Base-by-base conservation (phyloP, 2,113 vertebrate genomes). In the Tachysurus fulvidraco region DNA sequence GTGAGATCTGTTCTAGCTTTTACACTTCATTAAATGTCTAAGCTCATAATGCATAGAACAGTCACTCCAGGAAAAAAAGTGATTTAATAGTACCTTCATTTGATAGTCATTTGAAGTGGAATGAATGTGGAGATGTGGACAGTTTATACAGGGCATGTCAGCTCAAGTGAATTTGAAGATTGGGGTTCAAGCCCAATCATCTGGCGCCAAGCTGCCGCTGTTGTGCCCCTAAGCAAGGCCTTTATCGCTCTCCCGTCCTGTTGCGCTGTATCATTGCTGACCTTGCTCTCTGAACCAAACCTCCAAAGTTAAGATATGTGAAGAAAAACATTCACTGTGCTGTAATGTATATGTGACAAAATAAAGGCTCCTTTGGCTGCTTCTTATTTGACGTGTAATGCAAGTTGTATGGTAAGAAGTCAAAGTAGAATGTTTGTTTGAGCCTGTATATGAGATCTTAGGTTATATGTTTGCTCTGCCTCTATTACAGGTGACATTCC, bases 401-500 rank as follows among this genome's bases (percentile, higher is more conserved):
- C 23, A 76, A 50, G 23, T 7, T 76, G 73, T n/a, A 62, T 12
- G 7, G 17, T 59, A 59, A 36, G 28, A 21, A 52, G 16, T n/a
- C 12, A 28, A 28, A 28, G 7, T 50, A 65, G 17, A 69, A 65
- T 65, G 21, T 12, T 19, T 64, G 60, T 16, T 65, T 28, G 41
- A 65, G 23, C 17, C 16, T 57, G 14, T 8, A 50, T 64, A n/a
- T 44, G 14, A 57, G 54, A 64, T 65, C 44, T 11, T 73, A 28
- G 23, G 21, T 78, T 17, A 71, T 44, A 36, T 28, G 3, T 28
- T 76, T 85, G 16, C 4, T 80, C 12, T 85, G 5, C 16, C 41
- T 78, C 13, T 28, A 74, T 86, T 92, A 21, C 89, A 99, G 98
- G 98, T 88, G 97, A 99, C n/a, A 57, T 99, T 90, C 98, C 98